Percentiles rank a stretch among this genome's conserved stretches.
phyloP scores from a whole-genome alignment of 2,797 vertebrate genomes.

The Lerista edwardsae region DNA sequence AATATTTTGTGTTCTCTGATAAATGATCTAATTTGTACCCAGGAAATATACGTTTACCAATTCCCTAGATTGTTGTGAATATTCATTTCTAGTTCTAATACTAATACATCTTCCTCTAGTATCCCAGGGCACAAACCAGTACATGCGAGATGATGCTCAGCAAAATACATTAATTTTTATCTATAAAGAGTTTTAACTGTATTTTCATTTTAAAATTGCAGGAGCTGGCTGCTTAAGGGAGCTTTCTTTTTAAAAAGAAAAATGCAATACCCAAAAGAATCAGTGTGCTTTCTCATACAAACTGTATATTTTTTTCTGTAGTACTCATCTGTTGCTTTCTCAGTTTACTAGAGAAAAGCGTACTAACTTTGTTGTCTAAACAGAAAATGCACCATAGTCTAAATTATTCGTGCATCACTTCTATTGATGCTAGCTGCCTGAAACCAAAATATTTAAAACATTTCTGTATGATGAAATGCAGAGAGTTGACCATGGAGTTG shows the following conservation, averaged over 20 bases:
- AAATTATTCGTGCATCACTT: slow-evolving; percentile 68
- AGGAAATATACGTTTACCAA: neutral
- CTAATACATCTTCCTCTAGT: neutral
- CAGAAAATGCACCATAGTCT: slow-evolving; percentile 64
- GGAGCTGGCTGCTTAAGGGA: neutral
- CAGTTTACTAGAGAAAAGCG: slow-evolving; percentile 68
- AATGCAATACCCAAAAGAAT: slow-evolving; percentile 59
- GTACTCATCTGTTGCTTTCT: slow-evolving; percentile 63
- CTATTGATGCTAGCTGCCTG: slow-evolving; percentile 39
- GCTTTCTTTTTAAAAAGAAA: slow-evolving; percentile 1
- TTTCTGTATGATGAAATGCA: neutral
- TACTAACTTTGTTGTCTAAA: slow-evolving; percentile 65
- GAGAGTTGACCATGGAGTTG: slow-evolving; percentile 25
- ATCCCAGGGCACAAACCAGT: neutral
- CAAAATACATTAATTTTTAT: slow-evolving; percentile 2
- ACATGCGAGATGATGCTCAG: neutral
- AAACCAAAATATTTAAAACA: slow-evolving; percentile 68
- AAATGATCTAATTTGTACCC: slow-evolving; percentile 1
- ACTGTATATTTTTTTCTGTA: slow-evolving; percentile 62
- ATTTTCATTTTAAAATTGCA: slow-evolving; percentile 8
- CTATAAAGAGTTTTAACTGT: neutral
- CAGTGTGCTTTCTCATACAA: slow-evolving; percentile 68
- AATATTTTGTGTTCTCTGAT: neutral
- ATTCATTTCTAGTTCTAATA: slow-evolving; percentile 12
- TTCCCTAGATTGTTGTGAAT: neutral